Conservation (phyloP, 2,113 vertebrate species). For the Dascyllus trimaculatus region DNA sequence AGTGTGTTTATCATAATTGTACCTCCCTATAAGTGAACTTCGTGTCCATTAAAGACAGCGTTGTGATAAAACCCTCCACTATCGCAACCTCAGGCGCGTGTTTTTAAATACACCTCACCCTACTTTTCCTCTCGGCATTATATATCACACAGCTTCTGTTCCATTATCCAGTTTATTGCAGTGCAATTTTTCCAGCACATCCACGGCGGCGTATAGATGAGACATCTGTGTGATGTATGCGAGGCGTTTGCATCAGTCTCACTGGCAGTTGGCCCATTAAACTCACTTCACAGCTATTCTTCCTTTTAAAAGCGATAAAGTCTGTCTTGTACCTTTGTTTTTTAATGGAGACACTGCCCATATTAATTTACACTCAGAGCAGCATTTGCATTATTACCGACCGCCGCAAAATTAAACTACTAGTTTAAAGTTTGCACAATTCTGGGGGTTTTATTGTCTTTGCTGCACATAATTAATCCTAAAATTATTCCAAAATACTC, state of each 20-base stretch:
- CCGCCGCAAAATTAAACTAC: no score
- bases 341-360: no score
- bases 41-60: background rate
- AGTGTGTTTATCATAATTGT: background rate
- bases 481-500: no score
- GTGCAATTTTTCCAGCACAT: constrained; percentile 8
- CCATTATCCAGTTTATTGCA: constrained; percentile 9
- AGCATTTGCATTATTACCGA: background rate
- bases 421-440: no score
- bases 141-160: constrained; percentile 13
- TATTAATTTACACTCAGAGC: background rate
- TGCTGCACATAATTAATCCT: no score
- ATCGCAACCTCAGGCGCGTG: background rate
- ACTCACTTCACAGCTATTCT: background rate
- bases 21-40: background rate
- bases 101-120: constrained; percentile 13
- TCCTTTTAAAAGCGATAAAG: background rate
- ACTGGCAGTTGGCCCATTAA: background rate
- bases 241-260: constrained; percentile 33
- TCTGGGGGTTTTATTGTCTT: no score
- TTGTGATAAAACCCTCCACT: background rate
- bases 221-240: constrained; percentile 29
- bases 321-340: background rate
- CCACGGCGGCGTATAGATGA: constrained; percentile 9
- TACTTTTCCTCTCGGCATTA: background rate